Base-by-base conservation (phyloP, 2,797 vertebrate genomes). In the Gila robusta region DNA sequence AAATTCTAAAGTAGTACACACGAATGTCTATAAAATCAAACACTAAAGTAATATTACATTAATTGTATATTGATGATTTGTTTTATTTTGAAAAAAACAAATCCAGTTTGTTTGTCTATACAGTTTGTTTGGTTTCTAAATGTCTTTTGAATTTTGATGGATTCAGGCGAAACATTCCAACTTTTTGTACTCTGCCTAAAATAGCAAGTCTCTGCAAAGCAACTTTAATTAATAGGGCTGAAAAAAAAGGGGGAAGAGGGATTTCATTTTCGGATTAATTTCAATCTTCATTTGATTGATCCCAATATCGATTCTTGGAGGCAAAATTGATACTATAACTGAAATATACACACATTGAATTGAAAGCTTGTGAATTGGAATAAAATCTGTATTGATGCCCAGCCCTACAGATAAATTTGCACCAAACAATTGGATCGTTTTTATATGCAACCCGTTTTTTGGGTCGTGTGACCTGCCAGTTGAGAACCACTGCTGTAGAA, bases 401-500 rank as follows among this genome's bases (percentile, higher is more conserved):
- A 77, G 49, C 11, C 1, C 8, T 39, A 79, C 7, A 41, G 37
- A 41, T 79, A 19, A 1, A 64, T 64, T 64, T 79, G 37, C 56
- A 44, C 0, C 2, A 19, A 44, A 79, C 37, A 64, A 21, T 62
- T 44, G n/a, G 37, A 79, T 41, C 23, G 2, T 19, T 62, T 79
- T 41, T 35, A 69, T 14, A 21, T 10, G 19, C 12, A 44, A 67
- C 47, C 19, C 5, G 26, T 37, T 69, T 49, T 69, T 81, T 67
- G 28, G 64, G 79, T 52, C 16, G 12, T 69, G 44, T 69, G 44
- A 81, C 44, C 79, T 70, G 44, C 14, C 23, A 56, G 23, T 82
- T 72, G 49, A 19, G 21, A 71, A 54, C 28, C 67, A 17, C 49
- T 70, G 47, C 23, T 71, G 32, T 71, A 56, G 37, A 59, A 82